phyloP scores from a whole-genome alignment of 2,113 vertebrate genomes.

The Ahaetulla prasina region DNA sequence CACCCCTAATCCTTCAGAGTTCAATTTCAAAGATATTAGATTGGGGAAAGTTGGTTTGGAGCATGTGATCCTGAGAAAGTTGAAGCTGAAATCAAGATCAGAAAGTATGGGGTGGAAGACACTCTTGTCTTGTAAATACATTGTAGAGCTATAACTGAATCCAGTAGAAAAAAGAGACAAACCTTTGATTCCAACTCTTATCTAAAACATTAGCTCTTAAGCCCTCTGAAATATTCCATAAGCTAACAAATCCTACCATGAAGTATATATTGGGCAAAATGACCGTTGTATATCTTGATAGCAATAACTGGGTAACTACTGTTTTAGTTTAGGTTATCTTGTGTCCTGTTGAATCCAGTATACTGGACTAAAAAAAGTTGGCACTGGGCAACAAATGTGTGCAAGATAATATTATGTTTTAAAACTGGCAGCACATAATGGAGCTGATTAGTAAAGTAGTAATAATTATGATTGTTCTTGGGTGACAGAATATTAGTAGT shows the following conservation, averaged over 20 bases:
- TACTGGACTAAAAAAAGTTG: constrained; percentile 26
- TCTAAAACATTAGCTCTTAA: neutral
- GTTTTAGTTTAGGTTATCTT: constrained; percentile 22
- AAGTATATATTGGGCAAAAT: neutral
- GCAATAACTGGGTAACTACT: neutral
- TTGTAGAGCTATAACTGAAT: neutral
- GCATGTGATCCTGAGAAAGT: neutral
- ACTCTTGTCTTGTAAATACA: neutral
- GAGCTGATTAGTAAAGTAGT: constrained; percentile 23
- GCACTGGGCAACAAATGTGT: constrained; percentile 7
- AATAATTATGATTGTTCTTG: constrained; percentile 16
- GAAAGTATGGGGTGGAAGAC: neutral
- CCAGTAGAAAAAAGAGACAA: neutral
- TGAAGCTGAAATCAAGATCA: neutral
- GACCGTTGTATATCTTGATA: neutral
- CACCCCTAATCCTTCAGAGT: neutral
- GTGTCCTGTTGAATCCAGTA: constrained; percentile 29
- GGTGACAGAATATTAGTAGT: constrained; percentile 15
- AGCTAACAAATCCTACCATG: neutral
- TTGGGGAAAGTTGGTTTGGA: neutral
- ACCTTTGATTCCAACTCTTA: neutral
- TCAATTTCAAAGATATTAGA: neutral
- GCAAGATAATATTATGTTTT: constrained; percentile 32
- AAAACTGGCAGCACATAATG: constrained; percentile 33
- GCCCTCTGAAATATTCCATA: neutral